Conservation (phyloP, 2,888 invertebrate species). For the Synergus japonicus region DNA sequence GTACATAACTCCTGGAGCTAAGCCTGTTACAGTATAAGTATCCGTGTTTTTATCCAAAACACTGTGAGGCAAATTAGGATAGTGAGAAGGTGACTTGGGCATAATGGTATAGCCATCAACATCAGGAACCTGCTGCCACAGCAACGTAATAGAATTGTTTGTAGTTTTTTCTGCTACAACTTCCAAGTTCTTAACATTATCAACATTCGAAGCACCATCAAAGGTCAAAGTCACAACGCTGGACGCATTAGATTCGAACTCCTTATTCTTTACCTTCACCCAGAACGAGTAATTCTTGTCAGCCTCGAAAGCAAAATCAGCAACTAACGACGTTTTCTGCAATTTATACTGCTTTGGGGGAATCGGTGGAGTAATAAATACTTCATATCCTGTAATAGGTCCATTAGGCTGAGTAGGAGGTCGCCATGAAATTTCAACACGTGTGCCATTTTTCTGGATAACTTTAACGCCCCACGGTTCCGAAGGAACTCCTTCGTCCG, state of each 20-base stretch:
- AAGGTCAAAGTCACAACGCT: conserved; percentile 81
- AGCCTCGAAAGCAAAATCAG: conserved; percentile 80
- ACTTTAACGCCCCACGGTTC: conserved; percentile 84
- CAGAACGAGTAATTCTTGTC: conserved; percentile 85
- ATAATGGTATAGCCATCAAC: conserved; percentile 82
- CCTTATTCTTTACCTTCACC: conserved; percentile 84
- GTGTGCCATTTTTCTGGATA: conserved; percentile 82
- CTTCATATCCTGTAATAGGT: conserved; percentile 81
- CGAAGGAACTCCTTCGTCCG: conserved; percentile 85
- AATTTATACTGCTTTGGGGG: conserved; percentile 78
- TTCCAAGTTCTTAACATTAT: conserved; percentile 80
- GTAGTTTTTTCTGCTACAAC: conserved; percentile 77
- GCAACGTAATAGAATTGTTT: conserved; percentile 79
- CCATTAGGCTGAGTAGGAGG: conserved; percentile 83
- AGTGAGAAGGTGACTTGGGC: conserved; percentile 78
- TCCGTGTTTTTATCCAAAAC: conserved; percentile 76
- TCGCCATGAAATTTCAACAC: conserved; percentile 85
- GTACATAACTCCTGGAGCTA: conserved; percentile 79
- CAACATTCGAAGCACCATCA: conserved; percentile 83
- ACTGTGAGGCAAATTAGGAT: conserved; percentile 78
- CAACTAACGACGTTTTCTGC: conserved; percentile 78
- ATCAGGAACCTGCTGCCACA: conserved; percentile 82
- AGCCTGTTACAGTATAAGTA: conserved; percentile 69
- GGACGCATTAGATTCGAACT: conserved; percentile 82
- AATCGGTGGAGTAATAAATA: conserved; percentile 83